Evolutionary conservation across 37 sponge, comb jelly and placozoan genomes (phyloP), one percentile per base, ranked within the genome.

Genomic region (Mnemiopsis leidyi): DNA sequence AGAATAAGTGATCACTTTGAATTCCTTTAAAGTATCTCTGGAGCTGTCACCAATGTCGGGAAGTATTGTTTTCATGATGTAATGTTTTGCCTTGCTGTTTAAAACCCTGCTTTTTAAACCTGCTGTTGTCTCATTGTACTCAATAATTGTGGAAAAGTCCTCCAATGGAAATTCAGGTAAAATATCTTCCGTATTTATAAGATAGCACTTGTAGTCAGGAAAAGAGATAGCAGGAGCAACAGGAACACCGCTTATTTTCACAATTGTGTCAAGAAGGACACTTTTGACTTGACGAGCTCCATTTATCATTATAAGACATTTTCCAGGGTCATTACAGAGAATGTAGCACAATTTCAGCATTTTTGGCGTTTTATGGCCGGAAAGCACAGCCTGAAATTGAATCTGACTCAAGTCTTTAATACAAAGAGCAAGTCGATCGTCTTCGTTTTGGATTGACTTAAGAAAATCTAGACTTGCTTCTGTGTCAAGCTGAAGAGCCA

Each of bases 211-310:
- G 35, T 77, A 77, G 32, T 77, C 35, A 7, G 35, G 79, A 32
- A 77, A 77, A 77, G 79, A 77, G 32, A 77, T 26, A 13, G 79
- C 36, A 16, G 79, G 79, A 33, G 79, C 79, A 34, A 77, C 79
- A 33, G 79, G 32, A 77, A 77, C 33, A 34, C 79, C 79, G 16
- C 32, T 32, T 1, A 77, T 32, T 77, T 77, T 77, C 1, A 32
- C 33, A 0, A 77, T 0, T 32, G 79, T 77, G 26, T 77, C 79
- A 18, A 77, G 30, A 26, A 77, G 36, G 21, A 32, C 33, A 34
- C 32, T 32, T 32, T 77, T 77, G 33, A 18, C 33, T 13, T 77
- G 26, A 34, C 79, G 79, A 34, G 79, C 79, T 21, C 33, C 18
- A 32, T 36, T 77, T 16, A 77, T 16, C 36, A 77, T 21, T 9